Percentiles rank a stretch among this genome's conserved stretches.
Conservation (phyloP, 2,888 invertebrate genomes). For the Xylocampa areola region DNA sequence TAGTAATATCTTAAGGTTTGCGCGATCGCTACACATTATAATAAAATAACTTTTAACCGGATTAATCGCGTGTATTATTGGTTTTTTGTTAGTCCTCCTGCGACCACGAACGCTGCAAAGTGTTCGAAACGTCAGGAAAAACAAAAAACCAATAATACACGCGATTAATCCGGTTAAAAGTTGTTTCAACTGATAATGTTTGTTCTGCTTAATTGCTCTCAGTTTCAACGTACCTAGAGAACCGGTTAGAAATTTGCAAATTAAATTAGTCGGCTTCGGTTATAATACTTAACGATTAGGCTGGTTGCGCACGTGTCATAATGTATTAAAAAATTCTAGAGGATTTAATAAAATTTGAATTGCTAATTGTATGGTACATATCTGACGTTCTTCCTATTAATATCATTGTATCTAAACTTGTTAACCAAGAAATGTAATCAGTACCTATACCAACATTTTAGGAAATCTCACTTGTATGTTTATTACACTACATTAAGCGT, state of each 20-base stretch:
- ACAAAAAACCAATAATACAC: too few relatives aligned
- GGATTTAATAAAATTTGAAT: conserved; percentile 19
- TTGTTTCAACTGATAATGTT: too few relatives aligned
- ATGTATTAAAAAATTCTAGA: conserved; percentile 14
- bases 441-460: background rate
- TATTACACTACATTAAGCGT: too few relatives aligned
- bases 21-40: too few relatives aligned
- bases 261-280: conserved; percentile 32
- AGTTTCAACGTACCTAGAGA: conserved; percentile 9
- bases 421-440: too few relatives aligned
- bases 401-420: conserved; percentile 16
- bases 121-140: too few relatives aligned
- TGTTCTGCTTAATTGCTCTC: conserved; percentile 10
- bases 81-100: too few relatives aligned
- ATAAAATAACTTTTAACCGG: too few relatives aligned
- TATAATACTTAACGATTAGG: conserved; percentile 22
- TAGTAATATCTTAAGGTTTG: too few relatives aligned
- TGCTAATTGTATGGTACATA: conserved; percentile 25
- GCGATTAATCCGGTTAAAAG: too few relatives aligned
- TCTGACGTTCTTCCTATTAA: conserved; percentile 9
- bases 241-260: conserved; percentile 51
- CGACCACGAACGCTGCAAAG: too few relatives aligned
- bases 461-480: background rate
- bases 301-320: conserved; percentile 30
- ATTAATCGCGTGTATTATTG: too few relatives aligned